phyloP scores from a whole-genome alignment of 2,113 vertebrate genomes.

The Apaloderma vittatum region DNA sequence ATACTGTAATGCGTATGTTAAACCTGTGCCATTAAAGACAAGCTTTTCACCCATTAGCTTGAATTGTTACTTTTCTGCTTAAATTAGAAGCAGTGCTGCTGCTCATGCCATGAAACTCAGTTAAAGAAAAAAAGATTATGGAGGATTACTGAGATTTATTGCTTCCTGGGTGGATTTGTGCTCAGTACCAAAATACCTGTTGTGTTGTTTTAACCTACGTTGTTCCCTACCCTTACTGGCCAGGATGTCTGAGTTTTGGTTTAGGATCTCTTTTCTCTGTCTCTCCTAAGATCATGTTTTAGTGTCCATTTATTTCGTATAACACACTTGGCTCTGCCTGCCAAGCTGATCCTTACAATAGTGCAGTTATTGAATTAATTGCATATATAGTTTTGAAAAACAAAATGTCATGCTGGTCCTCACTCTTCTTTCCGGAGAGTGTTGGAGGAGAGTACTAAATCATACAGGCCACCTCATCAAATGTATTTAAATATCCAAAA shows the following conservation, averaged over 20 bases:
- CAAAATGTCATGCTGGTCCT: neutral
- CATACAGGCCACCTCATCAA: fast-evolving
- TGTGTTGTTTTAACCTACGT: neutral
- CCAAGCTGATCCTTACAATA: neutral
- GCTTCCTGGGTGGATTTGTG: neutral
- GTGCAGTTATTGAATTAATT: neutral
- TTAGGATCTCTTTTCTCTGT: neutral
- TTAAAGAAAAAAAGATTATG: neutral
- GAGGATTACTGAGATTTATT: neutral
- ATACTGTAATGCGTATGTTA: neutral
- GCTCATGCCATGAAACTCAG: neutral
- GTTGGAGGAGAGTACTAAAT: neutral
- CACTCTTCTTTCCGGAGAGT: neutral
- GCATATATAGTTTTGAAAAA: neutral
- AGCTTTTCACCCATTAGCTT: conserved; percentile 16
- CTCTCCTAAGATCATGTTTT: neutral
- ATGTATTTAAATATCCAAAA: neutral
- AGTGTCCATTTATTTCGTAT: neutral
- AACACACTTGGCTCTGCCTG: neutral
- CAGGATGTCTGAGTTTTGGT: neutral
- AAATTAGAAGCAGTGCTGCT: neutral
- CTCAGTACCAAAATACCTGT: neutral
- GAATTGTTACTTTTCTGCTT: neutral
- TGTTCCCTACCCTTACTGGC: neutral
- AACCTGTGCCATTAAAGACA: neutral